Conservation (phyloP, 2,888 invertebrate genomes). For the Lamellibrachia columna region DNA sequence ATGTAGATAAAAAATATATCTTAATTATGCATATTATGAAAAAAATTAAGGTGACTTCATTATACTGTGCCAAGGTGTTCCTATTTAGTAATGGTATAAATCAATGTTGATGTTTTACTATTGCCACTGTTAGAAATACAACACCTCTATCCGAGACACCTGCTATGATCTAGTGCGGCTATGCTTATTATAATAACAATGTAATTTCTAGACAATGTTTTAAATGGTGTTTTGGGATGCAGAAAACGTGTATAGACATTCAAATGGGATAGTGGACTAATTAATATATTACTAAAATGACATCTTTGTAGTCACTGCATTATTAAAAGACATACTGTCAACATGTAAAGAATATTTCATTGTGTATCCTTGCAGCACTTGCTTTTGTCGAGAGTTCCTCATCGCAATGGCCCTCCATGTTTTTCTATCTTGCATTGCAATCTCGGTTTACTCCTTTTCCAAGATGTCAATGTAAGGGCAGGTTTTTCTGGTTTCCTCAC, state of each 20-base stretch:
- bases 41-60: not conserved
- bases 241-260: not conserved
- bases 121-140: no score
- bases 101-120: not conserved
- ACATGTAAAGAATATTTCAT: not conserved
- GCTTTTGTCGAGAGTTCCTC: not conserved
- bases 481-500: no score
- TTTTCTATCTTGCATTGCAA: no score
- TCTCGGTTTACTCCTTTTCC: no score
- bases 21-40: not conserved
- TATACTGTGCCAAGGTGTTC: not conserved
- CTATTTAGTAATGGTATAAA: not conserved
- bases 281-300: not conserved
- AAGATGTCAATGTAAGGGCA: no score
- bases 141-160: not conserved
- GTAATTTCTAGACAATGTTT: not conserved
- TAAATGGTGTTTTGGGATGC: not conserved
- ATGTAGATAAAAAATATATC: not conserved
- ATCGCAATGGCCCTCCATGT: no score
- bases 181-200: not conserved
- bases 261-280: slow-evolving; percentile 13
- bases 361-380: not conserved
- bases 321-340: slow-evolving; percentile 14
- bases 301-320: not conserved
- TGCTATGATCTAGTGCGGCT: not conserved